Conservation (phyloP, 2,797 vertebrate genomes). For the Gobionotothen gibberifrons region DNA sequence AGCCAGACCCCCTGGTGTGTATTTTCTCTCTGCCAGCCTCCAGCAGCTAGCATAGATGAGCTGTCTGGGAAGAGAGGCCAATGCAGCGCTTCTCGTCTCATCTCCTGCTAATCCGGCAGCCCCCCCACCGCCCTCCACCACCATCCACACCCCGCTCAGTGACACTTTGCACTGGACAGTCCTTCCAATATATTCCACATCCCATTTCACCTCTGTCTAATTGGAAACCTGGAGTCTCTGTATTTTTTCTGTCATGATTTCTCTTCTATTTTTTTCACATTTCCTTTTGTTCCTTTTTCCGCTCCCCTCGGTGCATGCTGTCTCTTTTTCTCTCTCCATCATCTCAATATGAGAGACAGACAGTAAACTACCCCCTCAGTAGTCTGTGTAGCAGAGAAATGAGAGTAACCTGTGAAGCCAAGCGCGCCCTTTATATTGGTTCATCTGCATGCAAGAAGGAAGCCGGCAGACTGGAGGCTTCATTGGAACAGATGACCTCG, state of each 20-base stretch:
- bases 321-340: constrained; percentile 18
- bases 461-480: constrained; percentile 53
- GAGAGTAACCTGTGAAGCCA: constrained; percentile 60
- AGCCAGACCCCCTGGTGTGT: constrained; percentile 62
- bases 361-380: constrained; percentile 41
- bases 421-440: constrained; percentile 60
- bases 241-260: constrained; percentile 37
- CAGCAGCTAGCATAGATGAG: constrained; percentile 70
- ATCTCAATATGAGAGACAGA: constrained; percentile 32
- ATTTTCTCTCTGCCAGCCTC: constrained; percentile 67
- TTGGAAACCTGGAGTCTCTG: constrained; percentile 62
- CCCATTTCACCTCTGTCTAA: constrained; percentile 68
- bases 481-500: constrained; percentile 78
- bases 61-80: constrained; percentile 56
- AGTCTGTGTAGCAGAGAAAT: constrained; percentile 55
- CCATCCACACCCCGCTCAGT: constrained; percentile 31
- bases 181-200: constrained; percentile 56
- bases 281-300: constrained; percentile 33
- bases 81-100: constrained; percentile 58
- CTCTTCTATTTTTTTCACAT: constrained; percentile 16
- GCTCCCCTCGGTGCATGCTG: constrained; percentile 2
- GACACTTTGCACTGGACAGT: constrained; percentile 59
- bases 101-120: constrained; percentile 67
- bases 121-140: neutral
- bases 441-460: constrained; percentile 70